Evolutionary conservation across 2,797 vertebrate species (phyloP).

Genomic region (Lindbergichthys nudifrons): DNA sequence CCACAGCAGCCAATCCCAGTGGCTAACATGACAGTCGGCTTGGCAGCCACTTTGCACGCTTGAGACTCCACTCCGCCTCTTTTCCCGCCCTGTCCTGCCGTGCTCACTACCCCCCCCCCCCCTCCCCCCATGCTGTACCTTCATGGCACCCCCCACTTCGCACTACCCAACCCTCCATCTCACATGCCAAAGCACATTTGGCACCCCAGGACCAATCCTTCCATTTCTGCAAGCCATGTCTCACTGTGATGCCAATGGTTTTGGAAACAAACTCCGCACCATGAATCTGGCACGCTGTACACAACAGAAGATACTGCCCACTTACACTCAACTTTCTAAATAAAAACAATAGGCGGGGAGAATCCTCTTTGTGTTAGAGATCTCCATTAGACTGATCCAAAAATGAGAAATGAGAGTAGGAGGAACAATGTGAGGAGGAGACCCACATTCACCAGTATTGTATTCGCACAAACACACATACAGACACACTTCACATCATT

Average conservation of each 20-base stretch:
- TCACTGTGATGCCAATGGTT: slow-evolving; percentile 70
- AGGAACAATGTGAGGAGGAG: slow-evolving; percentile 39
- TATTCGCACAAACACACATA: slow-evolving; percentile 45
- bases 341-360: slow-evolving; percentile 63
- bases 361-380: slow-evolving; percentile 65
- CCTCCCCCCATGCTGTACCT: slow-evolving; percentile 55
- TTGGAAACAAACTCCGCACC: slow-evolving; percentile 67
- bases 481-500: slow-evolving; percentile 33
- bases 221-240: slow-evolving; percentile 72
- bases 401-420: slow-evolving; percentile 40
- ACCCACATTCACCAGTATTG: slow-evolving; percentile 43
- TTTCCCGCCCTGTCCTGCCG: slow-evolving; percentile 75
- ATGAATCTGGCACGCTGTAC: slow-evolving; percentile 67
- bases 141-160: slow-evolving; percentile 54
- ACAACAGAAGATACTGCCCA: slow-evolving; percentile 64
- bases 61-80: slow-evolving; percentile 72
- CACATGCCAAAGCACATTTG: slow-evolving; percentile 78
- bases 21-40: slow-evolving; percentile 78
- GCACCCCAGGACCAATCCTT: slow-evolving; percentile 70
- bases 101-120: slow-evolving; percentile 53
- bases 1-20: slow-evolving; percentile 78
- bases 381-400: slow-evolving; percentile 51
- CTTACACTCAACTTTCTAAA: slow-evolving; percentile 73
- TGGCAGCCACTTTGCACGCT: slow-evolving; percentile 70
- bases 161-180: slow-evolving; percentile 63